Evolutionary conservation across 2,113 vertebrate genomes (phyloP), one percentile per base, ranked within the genome.

Genomic region (Entomyzon cyanotis): DNA sequence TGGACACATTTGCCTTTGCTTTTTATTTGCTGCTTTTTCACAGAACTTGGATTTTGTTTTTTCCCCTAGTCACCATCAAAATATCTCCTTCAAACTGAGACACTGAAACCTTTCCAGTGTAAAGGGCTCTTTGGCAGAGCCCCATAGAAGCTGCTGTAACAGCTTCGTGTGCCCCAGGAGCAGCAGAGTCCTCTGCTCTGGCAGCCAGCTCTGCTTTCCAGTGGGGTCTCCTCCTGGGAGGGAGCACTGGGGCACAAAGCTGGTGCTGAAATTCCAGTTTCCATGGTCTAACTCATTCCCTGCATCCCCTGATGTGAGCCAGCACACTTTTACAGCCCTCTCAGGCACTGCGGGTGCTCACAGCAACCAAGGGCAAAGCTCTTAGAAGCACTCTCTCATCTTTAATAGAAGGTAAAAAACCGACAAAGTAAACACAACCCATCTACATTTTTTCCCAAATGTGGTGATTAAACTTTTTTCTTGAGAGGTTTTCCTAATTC

Each of bases 11-110:
- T 59, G 42, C 79, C 84, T 96, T 87, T 23, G 22, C 59, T 91
- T 95, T 95, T 88, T 88, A 76, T 86, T 86, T 94, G 67, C 71
- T 88, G 67, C 39, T 56, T 82, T 91, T 85, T 62, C 76, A 62
- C 42, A 69, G 91, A 49, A 58, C 58, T 93, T 87, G 30, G 80
- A 52, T 53, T 90, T 59, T 79, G 41, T 39, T 55, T 70, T 28
- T 56, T 65, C 9, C 22, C 52, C 35, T 12, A 42, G 39, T 89
- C 84, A 75, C 56, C 24, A 4, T 64, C 35, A 82, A 82, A 80
- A 64, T 59, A 77, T 46, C 83, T 88, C 79, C 83, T 88, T 78
- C 67, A 67, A 89, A 47, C 9, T 24, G 60, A 84, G 89, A n/a
- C 84, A 74, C 56, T 47, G 73, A 78, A 79, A 47, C 49, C 46